Percentiles rank a stretch among this genome's conserved stretches.
Evolutionary conservation across 2,113 vertebrate genomes (phyloP).

Genomic region (Ptilorrhoa leucosticta): DNA sequence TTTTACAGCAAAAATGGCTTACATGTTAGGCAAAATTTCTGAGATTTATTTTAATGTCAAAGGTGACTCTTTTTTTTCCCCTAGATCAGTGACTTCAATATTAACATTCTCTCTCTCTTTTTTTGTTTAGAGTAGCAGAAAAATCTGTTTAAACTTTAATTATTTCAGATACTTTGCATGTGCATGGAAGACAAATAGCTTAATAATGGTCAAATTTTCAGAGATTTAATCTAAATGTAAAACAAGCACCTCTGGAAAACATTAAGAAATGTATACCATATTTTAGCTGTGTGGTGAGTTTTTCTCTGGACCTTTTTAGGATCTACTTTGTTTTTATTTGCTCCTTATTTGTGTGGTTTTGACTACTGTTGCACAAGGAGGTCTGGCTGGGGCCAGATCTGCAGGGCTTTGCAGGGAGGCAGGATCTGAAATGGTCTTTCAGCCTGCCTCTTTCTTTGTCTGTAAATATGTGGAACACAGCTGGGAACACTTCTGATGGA

Average conservation of each 20-base stretch:
- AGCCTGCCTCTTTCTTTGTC: not conserved
- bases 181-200: not conserved
- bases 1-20: not conserved
- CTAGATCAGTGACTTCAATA: not conserved
- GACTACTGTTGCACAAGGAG: not conserved
- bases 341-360: not conserved
- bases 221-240: not conserved
- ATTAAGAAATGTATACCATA: not conserved
- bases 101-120: not conserved
- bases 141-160: not conserved
- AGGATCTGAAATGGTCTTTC: not conserved
- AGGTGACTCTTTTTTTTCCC: not conserved
- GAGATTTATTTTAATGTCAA: conserved; percentile 12
- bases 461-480: not conserved
- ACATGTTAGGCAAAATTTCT: not conserved
- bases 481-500: not conserved
- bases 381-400: not conserved
- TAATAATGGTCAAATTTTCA: not conserved
- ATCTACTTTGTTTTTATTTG: not conserved
- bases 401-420: not conserved
- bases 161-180: not conserved
- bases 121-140: not conserved
- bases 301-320: not conserved
- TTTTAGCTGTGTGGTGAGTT: not conserved
- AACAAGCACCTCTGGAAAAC: not conserved